Base-by-base conservation (phyloP, 2,113 vertebrate genomes). In the Origma solitaria region DNA sequence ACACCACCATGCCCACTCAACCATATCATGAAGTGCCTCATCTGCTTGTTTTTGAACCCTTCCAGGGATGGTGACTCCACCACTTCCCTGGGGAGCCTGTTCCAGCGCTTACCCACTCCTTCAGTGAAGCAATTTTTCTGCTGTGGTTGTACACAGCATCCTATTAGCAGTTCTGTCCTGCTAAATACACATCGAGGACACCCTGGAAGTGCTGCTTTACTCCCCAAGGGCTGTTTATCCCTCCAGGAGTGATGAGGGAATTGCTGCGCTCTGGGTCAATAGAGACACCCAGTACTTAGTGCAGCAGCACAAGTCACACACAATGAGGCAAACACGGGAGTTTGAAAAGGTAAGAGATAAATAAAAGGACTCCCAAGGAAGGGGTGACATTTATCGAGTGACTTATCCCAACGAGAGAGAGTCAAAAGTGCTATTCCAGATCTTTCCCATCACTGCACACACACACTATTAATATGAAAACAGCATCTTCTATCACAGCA, bases 321-420 rank as follows among this genome's bases (percentile, higher is more conserved):
- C 31, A 40, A 28, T 2, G 38, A 79, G 54, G 58, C 47, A 58
- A 95, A 93, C 16, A 21, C 35, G 45, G 6, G 25, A 7, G 58
- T 25, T 11, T 7, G 77, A 80, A 85, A 86, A 86, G 83, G n/a
- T 15, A 82, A 53, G 40, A 71, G 75, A 70, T 38, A 83, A 86
- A 95, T 65, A 68, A 90, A 90, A 94, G 60, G 62, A 61, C 38
- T 88, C 73, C 60, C 47, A 30, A 54, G 86, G 57, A 89, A 92
- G 24, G 8, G 14, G 21, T 71, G 77, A 35, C 57, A 58, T 88
- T 89, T 82, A 90, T 95, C 60, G 77, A 81, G 50, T 3, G 14
- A 73, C 64, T 91, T 58, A 62, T 50, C 56, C 72, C 40, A 60
- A 33, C 1, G 6, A 83, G 60, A 75, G n/a, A 33, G 53, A 75